A percentile compares a stretch with the other conserved stretches of the same genome.
These are phyloP conservation scores for Automeris io DNA, from an alignment of 2,888 invertebrate species.

Conservation along the genomic window DNA sequence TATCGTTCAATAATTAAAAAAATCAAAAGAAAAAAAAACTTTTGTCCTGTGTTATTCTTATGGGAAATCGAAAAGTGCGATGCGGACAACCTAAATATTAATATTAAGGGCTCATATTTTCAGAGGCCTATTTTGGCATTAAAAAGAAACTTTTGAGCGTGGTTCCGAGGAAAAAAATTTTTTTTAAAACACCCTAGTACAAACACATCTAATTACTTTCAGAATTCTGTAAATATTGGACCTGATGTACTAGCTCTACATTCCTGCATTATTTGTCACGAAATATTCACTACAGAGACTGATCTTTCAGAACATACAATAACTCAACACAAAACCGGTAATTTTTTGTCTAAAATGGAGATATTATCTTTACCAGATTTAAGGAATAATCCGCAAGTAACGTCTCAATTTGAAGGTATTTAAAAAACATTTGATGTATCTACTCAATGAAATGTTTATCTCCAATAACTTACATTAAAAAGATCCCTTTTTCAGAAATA, in stretches of 20 bases:
- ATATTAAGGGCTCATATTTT: too few species aligned
- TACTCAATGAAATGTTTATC: too few species aligned
- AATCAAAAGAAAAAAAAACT: too few species aligned
- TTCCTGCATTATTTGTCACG: constrained; percentile 63
- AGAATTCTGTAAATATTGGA: constrained; percentile 37
- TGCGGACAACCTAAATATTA: too few species aligned
- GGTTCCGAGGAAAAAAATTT: too few species aligned
- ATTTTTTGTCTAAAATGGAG: constrained; percentile 15
- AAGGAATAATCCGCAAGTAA: background rate
- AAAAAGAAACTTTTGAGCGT: too few species aligned
- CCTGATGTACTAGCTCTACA: constrained; percentile 57
- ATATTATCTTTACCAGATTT: background rate
- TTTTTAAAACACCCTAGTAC: constrained; percentile 3
- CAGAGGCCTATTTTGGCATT: too few species aligned
- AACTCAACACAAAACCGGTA: constrained; percentile 49
- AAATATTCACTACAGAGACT: constrained; percentile 61
- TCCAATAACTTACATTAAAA: too few species aligned
- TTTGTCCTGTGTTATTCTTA: too few species aligned
- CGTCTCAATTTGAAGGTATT: constrained; percentile 2
- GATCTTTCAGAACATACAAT: constrained; percentile 65
- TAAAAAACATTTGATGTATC: too few species aligned
- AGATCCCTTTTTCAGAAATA: constrained; percentile 26
- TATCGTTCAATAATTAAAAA: too few species aligned
- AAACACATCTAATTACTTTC: constrained; percentile 23
- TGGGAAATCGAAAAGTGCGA: too few species aligned